phyloP scores from a whole-genome alignment of 2,888 invertebrate species.

The Lucinisca nassula region DNA sequence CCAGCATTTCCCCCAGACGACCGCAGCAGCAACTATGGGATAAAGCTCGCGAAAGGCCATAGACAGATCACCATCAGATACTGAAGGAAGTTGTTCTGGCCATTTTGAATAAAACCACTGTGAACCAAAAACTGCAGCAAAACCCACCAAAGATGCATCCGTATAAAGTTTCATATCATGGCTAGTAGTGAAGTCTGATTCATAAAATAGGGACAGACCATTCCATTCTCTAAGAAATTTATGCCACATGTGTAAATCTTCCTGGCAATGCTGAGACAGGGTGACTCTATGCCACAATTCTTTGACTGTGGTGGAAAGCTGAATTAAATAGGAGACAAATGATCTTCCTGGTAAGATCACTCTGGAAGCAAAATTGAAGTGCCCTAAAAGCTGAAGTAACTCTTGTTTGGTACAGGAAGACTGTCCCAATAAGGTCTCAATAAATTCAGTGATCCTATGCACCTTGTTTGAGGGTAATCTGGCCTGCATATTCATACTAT shows the following conservation, averaged over 20 bases:
- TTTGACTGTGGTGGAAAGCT: no score
- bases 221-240: no score
- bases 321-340: no score
- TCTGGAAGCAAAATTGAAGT: no score
- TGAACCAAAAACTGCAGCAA: neutral
- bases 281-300: no score
- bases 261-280: no score
- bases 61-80: neutral
- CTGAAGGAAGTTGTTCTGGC: neutral
- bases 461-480: constrained; percentile 48
- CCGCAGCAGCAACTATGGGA: neutral
- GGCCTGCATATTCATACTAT: constrained; percentile 52
- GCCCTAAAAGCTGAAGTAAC: neutral
- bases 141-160: neutral
- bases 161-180: no score
- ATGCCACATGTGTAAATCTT: no score
- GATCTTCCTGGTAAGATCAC: no score
- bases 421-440: neutral
- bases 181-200: no score
- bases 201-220: no score
- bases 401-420: neutral
- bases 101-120: neutral
- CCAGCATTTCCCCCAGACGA: no score
- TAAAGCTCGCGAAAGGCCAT: neutral
- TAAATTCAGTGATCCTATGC: constrained; percentile 14